Evolutionary conservation across 2,797 vertebrate genomes (phyloP).

Genomic region (Chrysocyon brachyurus): DNA sequence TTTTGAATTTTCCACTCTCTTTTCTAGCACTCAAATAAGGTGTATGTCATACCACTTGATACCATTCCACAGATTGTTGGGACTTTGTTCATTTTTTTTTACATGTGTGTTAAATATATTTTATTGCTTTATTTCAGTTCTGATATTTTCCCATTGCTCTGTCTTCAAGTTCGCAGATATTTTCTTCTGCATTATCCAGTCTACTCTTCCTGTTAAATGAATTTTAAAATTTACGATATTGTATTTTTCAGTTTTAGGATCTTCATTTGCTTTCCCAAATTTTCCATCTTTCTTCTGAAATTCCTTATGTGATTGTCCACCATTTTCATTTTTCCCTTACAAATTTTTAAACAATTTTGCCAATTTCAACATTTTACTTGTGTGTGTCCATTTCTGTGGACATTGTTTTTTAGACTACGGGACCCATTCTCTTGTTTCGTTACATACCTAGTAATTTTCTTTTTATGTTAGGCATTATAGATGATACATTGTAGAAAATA

Average conservation of each 20-base stretch:
- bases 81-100: not conserved
- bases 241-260: not conserved
- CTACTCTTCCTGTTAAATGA: not conserved
- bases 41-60: not conserved
- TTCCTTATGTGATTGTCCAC: not conserved
- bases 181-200: not conserved
- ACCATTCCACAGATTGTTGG: not conserved
- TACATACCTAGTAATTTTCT: not conserved
- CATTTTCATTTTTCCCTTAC: not conserved
- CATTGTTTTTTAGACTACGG: not conserved
- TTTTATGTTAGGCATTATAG: not conserved
- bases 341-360: not conserved
- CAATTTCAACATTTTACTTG: not conserved
- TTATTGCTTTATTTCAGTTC: not conserved
- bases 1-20: not conserved
- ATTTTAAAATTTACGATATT: not conserved
- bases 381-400: not conserved
- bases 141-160: not conserved
- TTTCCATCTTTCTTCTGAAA: not conserved
- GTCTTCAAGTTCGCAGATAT: not conserved
- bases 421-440: not conserved
- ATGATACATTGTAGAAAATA: not conserved
- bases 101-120: not conserved
- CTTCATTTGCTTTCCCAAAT: not conserved
- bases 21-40: not conserved